A percentile compares a stretch with the other conserved stretches of the same genome.
Evolutionary conservation across 2,888 invertebrate genomes (phyloP).

Genomic region (Morpho achilles): DNA sequence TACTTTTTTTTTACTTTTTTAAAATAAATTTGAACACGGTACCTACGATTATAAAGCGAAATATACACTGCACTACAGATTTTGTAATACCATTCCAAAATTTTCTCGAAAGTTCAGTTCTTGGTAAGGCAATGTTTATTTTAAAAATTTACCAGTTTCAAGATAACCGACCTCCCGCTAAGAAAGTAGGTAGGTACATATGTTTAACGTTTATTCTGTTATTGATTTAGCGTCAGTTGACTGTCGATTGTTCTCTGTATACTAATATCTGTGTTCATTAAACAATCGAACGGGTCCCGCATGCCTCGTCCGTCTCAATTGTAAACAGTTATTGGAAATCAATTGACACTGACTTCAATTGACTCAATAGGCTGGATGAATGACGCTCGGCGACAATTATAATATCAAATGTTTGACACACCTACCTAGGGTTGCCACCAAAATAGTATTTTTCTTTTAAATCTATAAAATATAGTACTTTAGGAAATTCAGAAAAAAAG

Average conservation of each 20-base stretch:
- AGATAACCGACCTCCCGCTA: slow-evolving; percentile 40
- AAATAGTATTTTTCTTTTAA: too few species aligned
- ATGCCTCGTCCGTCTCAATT: slow-evolving; percentile 67
- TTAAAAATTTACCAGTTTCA: slow-evolving; percentile 13
- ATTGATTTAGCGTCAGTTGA: slow-evolving; percentile 47
- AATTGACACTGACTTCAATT: slow-evolving; percentile 64
- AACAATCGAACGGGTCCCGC: slow-evolving; percentile 69
- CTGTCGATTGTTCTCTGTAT: slow-evolving; percentile 43
- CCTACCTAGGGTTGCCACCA: too few species aligned
- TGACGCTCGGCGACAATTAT: slow-evolving; percentile 32
- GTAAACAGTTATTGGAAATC: slow-evolving; percentile 75
- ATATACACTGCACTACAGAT: not conserved
- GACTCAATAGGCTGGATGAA: slow-evolving; percentile 51
- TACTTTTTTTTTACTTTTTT: too few species aligned
- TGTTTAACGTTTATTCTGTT: slow-evolving; percentile 46
- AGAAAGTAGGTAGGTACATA: slow-evolving; percentile 36
- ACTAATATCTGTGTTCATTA: slow-evolving; percentile 39
- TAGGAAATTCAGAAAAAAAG: too few species aligned
- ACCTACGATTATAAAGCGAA: too few species aligned
- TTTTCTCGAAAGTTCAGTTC: slow-evolving; percentile 3
- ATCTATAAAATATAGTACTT: too few species aligned
- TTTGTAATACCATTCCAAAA: not conserved
- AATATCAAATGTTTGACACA: slow-evolving; percentile 3
- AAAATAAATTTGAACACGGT: too few species aligned
- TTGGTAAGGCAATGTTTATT: slow-evolving; percentile 9